Evolutionary conservation across 2,888 invertebrate genomes (phyloP).

Genomic region (Pseudoips prasinana): DNA sequence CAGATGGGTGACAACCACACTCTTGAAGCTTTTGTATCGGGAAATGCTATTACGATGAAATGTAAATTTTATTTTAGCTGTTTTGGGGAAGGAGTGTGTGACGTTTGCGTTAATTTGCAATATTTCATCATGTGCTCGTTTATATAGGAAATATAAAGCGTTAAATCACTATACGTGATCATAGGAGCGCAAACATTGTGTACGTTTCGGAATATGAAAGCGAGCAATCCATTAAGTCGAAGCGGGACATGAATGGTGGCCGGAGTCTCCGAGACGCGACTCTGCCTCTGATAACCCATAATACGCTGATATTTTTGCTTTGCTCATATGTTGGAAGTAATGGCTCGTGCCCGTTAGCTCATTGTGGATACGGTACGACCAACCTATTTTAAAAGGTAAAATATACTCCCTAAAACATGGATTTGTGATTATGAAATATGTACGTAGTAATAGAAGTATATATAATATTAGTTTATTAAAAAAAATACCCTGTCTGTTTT

Average conservation of each 20-base stretch:
- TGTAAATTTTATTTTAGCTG: constrained; percentile 51
- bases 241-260: constrained; percentile 66
- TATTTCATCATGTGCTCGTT: too few species aligned
- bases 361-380: constrained; percentile 48
- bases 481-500: too few species aligned
- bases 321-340: constrained; percentile 82
- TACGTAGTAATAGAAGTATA: too few species aligned
- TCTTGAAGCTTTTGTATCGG: constrained; percentile 62
- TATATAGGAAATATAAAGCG: constrained; percentile 46
- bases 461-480: too few species aligned
- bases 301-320: constrained; percentile 81
- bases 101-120: constrained; percentile 30
- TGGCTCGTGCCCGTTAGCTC: constrained; percentile 60
- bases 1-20: constrained; percentile 70
- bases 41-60: constrained; percentile 65
- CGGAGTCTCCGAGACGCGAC: constrained; percentile 67
- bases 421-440: too few species aligned
- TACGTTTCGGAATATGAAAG: constrained; percentile 75
- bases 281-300: constrained; percentile 78
- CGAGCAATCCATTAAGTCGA: constrained; percentile 77
- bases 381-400: too few species aligned
- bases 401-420: too few species aligned
- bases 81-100: constrained; percentile 6
- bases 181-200: constrained; percentile 70
- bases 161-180: constrained; percentile 69